A percentile compares a stretch with the other conserved stretches of the same genome.
phyloP scores from a whole-genome alignment of 2,113 vertebrate species.

The Ceyx cyanopectus region DNA sequence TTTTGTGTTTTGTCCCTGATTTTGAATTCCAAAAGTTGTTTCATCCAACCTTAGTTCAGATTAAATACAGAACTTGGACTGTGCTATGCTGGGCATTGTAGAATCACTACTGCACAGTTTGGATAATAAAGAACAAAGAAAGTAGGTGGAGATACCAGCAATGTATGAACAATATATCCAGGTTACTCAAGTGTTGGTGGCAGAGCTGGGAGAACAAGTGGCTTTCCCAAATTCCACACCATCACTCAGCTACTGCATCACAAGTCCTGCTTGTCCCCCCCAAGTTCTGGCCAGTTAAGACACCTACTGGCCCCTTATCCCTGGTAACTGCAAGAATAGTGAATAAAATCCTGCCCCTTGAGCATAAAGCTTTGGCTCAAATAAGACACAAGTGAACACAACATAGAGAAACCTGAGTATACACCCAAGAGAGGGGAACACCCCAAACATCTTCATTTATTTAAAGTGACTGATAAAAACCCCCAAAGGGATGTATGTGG shows the following conservation, averaged over 20 bases:
- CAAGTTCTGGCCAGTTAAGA: not conserved
- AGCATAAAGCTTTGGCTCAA: not conserved
- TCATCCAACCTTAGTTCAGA: not conserved
- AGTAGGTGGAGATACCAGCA: not conserved
- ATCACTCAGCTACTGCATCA: not conserved
- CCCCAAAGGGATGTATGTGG: not conserved
- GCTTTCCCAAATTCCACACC: constrained; percentile 22
- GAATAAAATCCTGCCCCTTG: not conserved
- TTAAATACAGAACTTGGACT: not conserved
- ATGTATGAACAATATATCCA: not conserved
- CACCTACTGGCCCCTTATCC: not conserved
- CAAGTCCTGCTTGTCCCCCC: not conserved
- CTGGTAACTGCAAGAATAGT: not conserved
- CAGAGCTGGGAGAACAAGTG: constrained; percentile 1
- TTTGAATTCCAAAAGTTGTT: not conserved
- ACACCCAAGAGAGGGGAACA: not conserved
- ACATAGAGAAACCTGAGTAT: not conserved
- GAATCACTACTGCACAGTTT: not conserved
- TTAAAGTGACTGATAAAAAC: not conserved
- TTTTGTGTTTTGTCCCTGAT: accelerated
- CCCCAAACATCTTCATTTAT: not conserved
- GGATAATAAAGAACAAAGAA: not conserved
- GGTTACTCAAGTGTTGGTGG: constrained; percentile 8
- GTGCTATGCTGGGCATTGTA: not conserved
- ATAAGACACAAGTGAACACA: not conserved